phyloP scores from a whole-genome alignment of 2,888 invertebrate genomes.

The Cetonia aurata region DNA sequence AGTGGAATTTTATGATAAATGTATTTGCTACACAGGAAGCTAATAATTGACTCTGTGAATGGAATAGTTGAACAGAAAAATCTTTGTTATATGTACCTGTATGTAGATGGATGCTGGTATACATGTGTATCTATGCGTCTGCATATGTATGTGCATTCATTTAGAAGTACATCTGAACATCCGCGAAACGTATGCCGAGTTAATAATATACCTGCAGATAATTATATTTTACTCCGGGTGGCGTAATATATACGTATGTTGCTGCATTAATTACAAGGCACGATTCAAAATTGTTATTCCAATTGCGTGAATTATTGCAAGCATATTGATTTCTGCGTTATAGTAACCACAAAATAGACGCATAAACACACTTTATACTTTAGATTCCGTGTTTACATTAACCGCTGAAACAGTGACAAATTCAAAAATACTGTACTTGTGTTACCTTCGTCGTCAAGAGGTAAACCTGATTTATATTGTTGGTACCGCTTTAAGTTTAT shows the following conservation, averaged over 20 bases:
- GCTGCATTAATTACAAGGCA: neutral
- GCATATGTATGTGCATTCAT: neutral
- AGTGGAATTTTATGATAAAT: constrained; percentile 46
- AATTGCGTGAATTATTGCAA: no score
- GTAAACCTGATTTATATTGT: no score
- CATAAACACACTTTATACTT: no score
- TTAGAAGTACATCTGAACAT: neutral
- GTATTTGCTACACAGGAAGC: constrained; percentile 45
- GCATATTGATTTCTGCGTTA: no score
- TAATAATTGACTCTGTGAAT: constrained; percentile 41
- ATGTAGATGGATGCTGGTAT: neutral
- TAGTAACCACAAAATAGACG: no score
- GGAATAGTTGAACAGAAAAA: constrained; percentile 29
- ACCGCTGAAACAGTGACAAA: no score
- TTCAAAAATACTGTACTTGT: no score
- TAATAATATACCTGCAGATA: constrained; percentile 2
- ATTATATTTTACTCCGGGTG: constrained; percentile 12
- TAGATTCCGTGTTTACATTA: no score
- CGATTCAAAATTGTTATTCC: no score
- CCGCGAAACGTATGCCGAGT: neutral
- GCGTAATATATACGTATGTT: no score
- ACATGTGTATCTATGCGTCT: neutral
- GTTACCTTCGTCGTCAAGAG: no score
- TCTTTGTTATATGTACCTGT: neutral
- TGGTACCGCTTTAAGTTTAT: no score